phyloP scores from a whole-genome alignment of 2,888 invertebrate species.

The Caenorhabditis sp. region DNA sequence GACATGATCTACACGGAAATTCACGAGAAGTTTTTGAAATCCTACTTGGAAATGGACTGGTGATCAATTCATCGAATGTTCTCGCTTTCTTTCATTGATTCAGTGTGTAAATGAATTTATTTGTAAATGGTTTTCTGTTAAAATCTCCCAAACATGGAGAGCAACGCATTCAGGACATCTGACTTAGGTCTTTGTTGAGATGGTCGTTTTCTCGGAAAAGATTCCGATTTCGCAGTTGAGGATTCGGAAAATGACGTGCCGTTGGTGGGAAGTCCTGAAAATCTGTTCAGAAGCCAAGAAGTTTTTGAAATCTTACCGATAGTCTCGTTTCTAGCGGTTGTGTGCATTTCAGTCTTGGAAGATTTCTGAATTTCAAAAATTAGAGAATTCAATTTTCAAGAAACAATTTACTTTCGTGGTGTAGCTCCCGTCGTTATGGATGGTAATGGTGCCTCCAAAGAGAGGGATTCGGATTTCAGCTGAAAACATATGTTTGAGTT shows the following conservation, averaged over 20 bases:
- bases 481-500: slow-evolving; percentile 8
- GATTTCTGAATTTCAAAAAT: slow-evolving; percentile 35
- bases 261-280: slow-evolving; percentile 29
- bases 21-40: slow-evolving; percentile 78
- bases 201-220: slow-evolving; percentile 8
- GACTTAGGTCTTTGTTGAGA: slow-evolving; percentile 46
- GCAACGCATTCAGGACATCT: slow-evolving; percentile 49
- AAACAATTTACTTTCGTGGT: slow-evolving; percentile 27
- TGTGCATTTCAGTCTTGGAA: slow-evolving; percentile 13
- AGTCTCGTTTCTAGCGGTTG: slow-evolving; percentile 8
- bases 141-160: slow-evolving; percentile 55
- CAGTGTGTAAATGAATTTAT: slow-evolving; percentile 6
- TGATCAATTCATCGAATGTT: slow-evolving; percentile 20
- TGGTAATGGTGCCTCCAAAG: slow-evolving; percentile 49
- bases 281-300: not conserved
- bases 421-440: slow-evolving; percentile 37
- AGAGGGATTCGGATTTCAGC: slow-evolving; percentile 48
- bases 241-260: not conserved
- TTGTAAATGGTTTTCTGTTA: not conserved
- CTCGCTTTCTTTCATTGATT: not conserved
- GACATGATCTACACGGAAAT: slow-evolving; percentile 78
- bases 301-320: slow-evolving; percentile 16
- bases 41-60: slow-evolving; percentile 80
- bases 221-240: slow-evolving; percentile 8
- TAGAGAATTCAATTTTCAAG: not conserved